Conservation (phyloP, 1,140 invertebrate species). For the Leptinotarsa undecemlineata region DNA sequence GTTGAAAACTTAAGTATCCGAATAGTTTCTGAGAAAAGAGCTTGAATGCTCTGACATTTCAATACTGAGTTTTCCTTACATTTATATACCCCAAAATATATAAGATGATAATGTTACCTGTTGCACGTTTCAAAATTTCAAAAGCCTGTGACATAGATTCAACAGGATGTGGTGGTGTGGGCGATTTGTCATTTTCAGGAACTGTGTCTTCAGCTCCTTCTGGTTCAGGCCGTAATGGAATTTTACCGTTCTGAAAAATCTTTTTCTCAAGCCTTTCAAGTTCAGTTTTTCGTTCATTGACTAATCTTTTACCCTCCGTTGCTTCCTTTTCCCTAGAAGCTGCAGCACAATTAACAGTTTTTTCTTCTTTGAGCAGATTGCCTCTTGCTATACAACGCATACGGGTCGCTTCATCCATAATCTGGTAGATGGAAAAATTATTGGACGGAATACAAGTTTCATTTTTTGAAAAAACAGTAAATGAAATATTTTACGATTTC, state of each 20-base stretch:
- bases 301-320: conserved; percentile 65
- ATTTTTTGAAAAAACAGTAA: background rate
- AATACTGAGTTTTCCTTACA: too few relatives aligned
- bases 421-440: conserved; percentile 19
- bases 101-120: conserved; percentile 56
- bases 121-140: conserved; percentile 72
- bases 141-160: conserved; percentile 69
- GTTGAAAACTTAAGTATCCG: too few relatives aligned
- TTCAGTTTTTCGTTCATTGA: conserved; percentile 69
- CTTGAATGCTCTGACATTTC: too few relatives aligned
- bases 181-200: conserved; percentile 48
- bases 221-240: conserved; percentile 45
- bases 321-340: conserved; percentile 67
- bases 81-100: too few relatives aligned
- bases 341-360: conserved; percentile 64
- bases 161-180: conserved; percentile 52
- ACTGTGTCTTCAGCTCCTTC: conserved; percentile 51
- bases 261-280: conserved; percentile 72
- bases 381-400: conserved; percentile 69
- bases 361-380: conserved; percentile 68
- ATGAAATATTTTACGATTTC: background rate
- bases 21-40: too few relatives aligned
- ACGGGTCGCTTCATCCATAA: conserved; percentile 64
- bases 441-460: too few relatives aligned
- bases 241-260: conserved; percentile 61